phyloP scores from a whole-genome alignment of 2,797 vertebrate genomes.

The Microchirus variegatus region DNA sequence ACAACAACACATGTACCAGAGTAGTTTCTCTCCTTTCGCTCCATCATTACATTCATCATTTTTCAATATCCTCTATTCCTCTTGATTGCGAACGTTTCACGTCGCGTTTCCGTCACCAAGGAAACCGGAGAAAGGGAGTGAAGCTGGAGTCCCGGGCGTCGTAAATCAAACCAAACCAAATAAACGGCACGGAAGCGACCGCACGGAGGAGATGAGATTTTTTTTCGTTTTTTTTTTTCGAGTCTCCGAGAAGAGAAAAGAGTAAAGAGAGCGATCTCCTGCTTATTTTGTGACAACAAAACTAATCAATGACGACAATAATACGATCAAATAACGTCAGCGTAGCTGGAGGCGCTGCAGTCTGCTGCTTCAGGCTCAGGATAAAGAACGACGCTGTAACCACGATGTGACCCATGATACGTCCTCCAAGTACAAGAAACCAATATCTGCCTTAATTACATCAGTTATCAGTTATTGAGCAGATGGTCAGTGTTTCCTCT shows the following conservation, averaged over 20 bases:
- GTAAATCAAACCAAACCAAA: conserved; percentile 65
- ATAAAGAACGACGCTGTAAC: neutral
- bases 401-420: neutral
- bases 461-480: conserved; percentile 1
- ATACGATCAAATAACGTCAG: neutral
- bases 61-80: conserved; percentile 59
- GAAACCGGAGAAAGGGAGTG: conserved; percentile 44
- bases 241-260: neutral
- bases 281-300: neutral
- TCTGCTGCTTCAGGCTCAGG: too few relatives aligned
- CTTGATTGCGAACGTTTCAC: conserved; percentile 28
- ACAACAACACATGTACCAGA: neutral
- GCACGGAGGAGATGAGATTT: neutral
- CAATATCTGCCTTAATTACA: conserved; percentile 4
- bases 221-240: conserved; percentile 1
- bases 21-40: conserved; percentile 8
- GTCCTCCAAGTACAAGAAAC: neutral
- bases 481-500: neutral
- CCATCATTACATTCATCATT: conserved; percentile 54
- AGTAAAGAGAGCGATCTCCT: neutral
- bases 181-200: conserved; percentile 18
- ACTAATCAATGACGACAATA: neutral
- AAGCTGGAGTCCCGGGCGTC: conserved; percentile 9
- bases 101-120: conserved; percentile 43
- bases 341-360: neutral